Percentiles rank a stretch among this genome's conserved stretches.
Conservation (phyloP, 2,113 vertebrate species). For the Chaenogobius annularis region DNA sequence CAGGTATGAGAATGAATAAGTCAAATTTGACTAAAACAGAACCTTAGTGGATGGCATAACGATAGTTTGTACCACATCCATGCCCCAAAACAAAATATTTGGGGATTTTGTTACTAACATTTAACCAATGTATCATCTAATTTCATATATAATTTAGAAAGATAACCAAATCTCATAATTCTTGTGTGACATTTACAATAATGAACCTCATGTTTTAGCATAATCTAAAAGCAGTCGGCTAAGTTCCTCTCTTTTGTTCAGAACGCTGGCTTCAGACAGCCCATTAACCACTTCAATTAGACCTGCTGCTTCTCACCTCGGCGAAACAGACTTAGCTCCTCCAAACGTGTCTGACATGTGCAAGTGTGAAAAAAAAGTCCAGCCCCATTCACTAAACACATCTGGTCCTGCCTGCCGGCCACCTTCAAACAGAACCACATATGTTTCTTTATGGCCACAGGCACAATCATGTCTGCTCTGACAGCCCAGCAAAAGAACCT, state of each 20-base stretch:
- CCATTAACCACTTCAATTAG: slow-evolving; percentile 60
- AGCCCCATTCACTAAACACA: slow-evolving; percentile 59
- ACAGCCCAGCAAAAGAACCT: slow-evolving; percentile 55
- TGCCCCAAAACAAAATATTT: too few relatives aligned
- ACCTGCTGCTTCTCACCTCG: slow-evolving; percentile 64
- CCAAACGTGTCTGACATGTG: slow-evolving; percentile 43
- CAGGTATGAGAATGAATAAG: too few relatives aligned
- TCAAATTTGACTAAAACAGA: too few relatives aligned
- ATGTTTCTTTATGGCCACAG: slow-evolving; percentile 66
- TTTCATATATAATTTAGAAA: neutral
- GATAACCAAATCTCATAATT: neutral
- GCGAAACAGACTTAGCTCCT: slow-evolving; percentile 54
- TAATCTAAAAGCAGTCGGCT: slow-evolving; percentile 20
- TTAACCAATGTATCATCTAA: too few relatives aligned
- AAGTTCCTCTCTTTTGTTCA: slow-evolving; percentile 35
- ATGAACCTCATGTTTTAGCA: neutral
- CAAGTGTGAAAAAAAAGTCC: slow-evolving; percentile 41
- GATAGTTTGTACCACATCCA: too few relatives aligned
- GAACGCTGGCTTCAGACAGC: slow-evolving; percentile 54
- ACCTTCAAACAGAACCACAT: slow-evolving; percentile 45
- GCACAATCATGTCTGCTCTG: slow-evolving; percentile 63
- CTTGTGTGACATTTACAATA: neutral
- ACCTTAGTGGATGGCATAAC: too few relatives aligned
- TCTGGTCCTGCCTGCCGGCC: slow-evolving; percentile 55
- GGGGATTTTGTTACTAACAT: too few relatives aligned